A percentile compares a stretch with the other conserved stretches of the same genome.
These are phyloP conservation scores for Leptinotarsa texana DNA, from an alignment of 1,140 invertebrate species.

Conservation along the genomic window DNA sequence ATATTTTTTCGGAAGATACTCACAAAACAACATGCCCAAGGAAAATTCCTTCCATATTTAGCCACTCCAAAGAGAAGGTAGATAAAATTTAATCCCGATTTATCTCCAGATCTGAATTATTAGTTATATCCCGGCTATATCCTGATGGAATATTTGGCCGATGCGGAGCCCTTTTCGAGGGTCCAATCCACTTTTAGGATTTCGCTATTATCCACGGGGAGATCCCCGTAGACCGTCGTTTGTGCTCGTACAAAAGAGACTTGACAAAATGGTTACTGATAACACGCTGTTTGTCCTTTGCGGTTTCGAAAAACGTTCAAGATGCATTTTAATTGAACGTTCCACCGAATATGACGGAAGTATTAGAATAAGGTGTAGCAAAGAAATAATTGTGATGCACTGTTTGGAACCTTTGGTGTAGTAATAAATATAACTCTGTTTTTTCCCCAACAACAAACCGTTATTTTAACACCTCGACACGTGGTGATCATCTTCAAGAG, in stretches of 20 bases:
- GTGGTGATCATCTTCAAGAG: too few species aligned
- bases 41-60: constrained; percentile 13
- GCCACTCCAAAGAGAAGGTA: constrained; percentile 12
- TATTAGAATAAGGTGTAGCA: too few species aligned
- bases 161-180: constrained; percentile 1
- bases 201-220: constrained; percentile 15
- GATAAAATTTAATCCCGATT: constrained; percentile 25
- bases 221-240: constrained; percentile 12
- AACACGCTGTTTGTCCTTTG: background rate
- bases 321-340: background rate
- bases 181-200: constrained; percentile 22
- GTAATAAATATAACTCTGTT: too few species aligned
- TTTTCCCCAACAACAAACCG: too few species aligned
- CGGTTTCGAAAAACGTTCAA: background rate
- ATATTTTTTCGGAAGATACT: background rate
- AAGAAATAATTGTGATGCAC: too few species aligned
- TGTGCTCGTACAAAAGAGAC: constrained; percentile 13
- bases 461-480: too few species aligned
- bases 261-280: constrained; percentile 22
- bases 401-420: too few species aligned
- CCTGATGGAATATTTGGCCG: constrained; percentile 18
- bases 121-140: constrained; percentile 24
- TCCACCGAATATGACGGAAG: too few species aligned
- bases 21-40: background rate
- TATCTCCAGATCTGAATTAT: constrained; percentile 32